phyloP scores from a whole-genome alignment of 2,113 vertebrate species.

The Cryptotis parvus region DNA sequence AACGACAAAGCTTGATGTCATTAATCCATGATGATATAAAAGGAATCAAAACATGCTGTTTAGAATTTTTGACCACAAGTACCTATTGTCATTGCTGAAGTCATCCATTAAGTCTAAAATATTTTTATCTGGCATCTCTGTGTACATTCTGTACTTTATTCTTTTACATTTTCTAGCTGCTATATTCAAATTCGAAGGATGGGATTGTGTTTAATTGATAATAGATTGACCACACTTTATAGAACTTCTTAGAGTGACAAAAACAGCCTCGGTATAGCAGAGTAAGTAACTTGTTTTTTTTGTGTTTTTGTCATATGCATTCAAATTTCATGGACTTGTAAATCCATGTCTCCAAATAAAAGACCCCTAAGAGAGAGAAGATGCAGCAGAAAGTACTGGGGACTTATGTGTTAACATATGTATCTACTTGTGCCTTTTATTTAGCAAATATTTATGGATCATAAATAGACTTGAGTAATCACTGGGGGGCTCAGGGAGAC shows the following conservation, averaged over 20 bases:
- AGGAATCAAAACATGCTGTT: background rate
- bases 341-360: background rate
- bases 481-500: background rate
- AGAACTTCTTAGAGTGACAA: slow-evolving; percentile 48
- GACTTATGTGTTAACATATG: background rate
- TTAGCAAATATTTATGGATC: background rate
- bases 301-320: slow-evolving; percentile 28
- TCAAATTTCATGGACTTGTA: slow-evolving; percentile 44
- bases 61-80: background rate
- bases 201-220: slow-evolving; percentile 58
- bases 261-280: slow-evolving; percentile 1
- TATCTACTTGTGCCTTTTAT: background rate
- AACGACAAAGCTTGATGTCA: no score
- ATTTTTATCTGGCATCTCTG: background rate
- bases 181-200: background rate
- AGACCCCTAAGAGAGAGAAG: background rate
- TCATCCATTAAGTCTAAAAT: background rate
- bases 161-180: slow-evolving; percentile 15
- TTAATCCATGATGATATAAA: slow-evolving; percentile 50
- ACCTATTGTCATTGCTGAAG: background rate
- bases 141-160: background rate
- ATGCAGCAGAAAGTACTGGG: background rate
- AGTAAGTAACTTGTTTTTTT: slow-evolving; percentile 45
- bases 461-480: background rate
- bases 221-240: slow-evolving; percentile 3